Conservation (phyloP, 2,797 vertebrate species). For the Neoniphon sammara region DNA sequence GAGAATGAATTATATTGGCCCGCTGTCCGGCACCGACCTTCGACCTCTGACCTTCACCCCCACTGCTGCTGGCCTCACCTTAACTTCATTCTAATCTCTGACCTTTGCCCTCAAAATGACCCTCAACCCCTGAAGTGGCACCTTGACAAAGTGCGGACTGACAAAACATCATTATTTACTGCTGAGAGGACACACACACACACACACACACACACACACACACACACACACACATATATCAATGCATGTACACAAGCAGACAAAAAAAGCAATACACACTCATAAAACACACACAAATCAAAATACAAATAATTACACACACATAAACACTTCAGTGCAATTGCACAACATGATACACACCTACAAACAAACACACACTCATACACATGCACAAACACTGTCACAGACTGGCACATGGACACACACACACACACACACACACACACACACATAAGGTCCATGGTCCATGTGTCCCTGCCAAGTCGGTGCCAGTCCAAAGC, state of each 20-base stretch:
- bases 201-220: background rate
- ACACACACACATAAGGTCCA: conserved; percentile 4
- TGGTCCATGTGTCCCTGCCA: background rate
- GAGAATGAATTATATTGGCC: background rate
- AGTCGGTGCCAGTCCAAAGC: background rate
- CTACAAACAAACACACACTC: no score
- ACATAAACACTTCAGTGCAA: background rate
- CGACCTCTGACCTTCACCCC: conserved; percentile 24
- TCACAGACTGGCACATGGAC: background rate
- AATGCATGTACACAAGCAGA: background rate
- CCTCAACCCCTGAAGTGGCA: background rate
- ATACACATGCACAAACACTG: no score
- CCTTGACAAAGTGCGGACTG: background rate
- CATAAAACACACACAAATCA: no score
- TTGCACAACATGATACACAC: no score
- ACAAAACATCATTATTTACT: background rate
- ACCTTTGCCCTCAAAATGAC: background rate
- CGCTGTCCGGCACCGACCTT: background rate
- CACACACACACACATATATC: conserved; percentile 2
- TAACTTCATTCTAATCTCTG: conserved; percentile 25
- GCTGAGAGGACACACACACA: background rate
- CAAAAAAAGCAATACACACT: conserved; percentile 1
- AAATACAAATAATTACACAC: no score
- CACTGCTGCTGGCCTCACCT: background rate
- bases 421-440: conserved; percentile 1